Percentiles rank a stretch among this genome's conserved stretches.
Conservation (phyloP, 2,113 vertebrate species). For the Hippocampus guttulatus region DNA sequence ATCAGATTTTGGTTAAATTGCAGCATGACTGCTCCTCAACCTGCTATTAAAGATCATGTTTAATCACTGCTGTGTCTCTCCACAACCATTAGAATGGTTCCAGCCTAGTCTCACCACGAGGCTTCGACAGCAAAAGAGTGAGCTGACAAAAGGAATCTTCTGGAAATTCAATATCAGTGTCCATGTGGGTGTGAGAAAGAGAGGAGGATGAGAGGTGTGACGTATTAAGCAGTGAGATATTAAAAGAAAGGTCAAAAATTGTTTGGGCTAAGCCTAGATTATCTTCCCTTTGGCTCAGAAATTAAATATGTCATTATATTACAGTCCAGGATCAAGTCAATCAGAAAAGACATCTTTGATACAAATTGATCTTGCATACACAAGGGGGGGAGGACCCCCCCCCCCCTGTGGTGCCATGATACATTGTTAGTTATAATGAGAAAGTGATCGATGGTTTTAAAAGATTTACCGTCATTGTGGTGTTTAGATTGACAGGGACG, state of each 20-base stretch:
- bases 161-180: slow-evolving; percentile 18
- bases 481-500: slow-evolving; percentile 44
- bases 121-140: background rate
- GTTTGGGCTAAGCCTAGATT: slow-evolving; percentile 57
- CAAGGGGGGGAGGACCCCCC: slow-evolving; percentile 7
- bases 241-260: slow-evolving; percentile 67
- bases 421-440: slow-evolving; percentile 52
- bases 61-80: slow-evolving; percentile 53
- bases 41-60: slow-evolving; percentile 69
- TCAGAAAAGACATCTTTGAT: slow-evolving; percentile 56
- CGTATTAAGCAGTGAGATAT: slow-evolving; percentile 45
- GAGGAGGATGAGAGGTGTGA: background rate
- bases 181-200: slow-evolving; percentile 25
- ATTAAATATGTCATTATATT: slow-evolving; percentile 64
- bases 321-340: slow-evolving; percentile 53
- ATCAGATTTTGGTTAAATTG: slow-evolving; percentile 66
- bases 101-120: slow-evolving; percentile 20
- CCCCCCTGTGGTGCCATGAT: slow-evolving; percentile 20
- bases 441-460: slow-evolving; percentile 46
- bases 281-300: slow-evolving; percentile 55
- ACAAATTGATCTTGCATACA: slow-evolving; percentile 48
- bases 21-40: slow-evolving; percentile 60
- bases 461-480: slow-evolving; percentile 43
- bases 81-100: slow-evolving; percentile 16
- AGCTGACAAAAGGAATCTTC: background rate